A percentile compares a stretch with the other conserved stretches of the same genome.
phyloP scores from a whole-genome alignment of 1,140 invertebrate genomes.

The Stegodyphus dumicola region DNA sequence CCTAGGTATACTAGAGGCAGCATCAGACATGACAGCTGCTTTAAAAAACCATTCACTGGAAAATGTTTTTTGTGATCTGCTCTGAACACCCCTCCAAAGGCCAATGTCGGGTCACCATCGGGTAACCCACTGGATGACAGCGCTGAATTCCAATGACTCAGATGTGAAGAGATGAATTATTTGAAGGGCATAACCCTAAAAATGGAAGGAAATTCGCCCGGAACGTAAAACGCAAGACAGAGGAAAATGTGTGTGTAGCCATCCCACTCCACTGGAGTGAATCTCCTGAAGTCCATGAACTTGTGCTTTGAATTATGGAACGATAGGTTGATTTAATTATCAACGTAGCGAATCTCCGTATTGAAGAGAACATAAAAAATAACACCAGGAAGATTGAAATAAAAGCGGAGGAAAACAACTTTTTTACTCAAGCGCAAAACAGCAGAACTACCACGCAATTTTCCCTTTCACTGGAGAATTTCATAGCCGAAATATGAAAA shows the following conservation, averaged over 20 bases:
- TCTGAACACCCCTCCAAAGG: too few species aligned
- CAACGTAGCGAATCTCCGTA: constrained; percentile 37
- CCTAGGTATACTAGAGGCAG: too few species aligned
- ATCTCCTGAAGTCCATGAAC: constrained; percentile 14
- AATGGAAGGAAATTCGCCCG: not conserved
- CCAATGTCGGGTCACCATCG: too few species aligned
- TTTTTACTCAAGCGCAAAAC: too few species aligned
- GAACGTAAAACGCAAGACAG: not conserved
- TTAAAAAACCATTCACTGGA: too few species aligned
- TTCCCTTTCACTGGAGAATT: too few species aligned
- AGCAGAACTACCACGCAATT: too few species aligned
- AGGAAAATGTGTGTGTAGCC: not conserved
- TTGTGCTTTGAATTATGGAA: constrained; percentile 18
- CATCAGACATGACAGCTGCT: too few species aligned
- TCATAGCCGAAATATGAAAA: too few species aligned
- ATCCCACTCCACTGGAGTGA: not conserved
- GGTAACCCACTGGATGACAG: not conserved
- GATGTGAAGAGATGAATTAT: not conserved
- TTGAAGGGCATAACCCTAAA: too few species aligned
- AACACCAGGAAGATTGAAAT: constrained; percentile 8
- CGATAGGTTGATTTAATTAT: constrained; percentile 50
- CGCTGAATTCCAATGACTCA: not conserved
- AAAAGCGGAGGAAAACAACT: too few species aligned
- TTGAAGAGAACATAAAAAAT: not conserved
- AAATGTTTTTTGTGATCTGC: too few species aligned